Percentiles rank a stretch among this genome's conserved stretches.
Evolutionary conservation across 2,113 vertebrate genomes (phyloP).

Genomic region (Phycodurus eques): DNA sequence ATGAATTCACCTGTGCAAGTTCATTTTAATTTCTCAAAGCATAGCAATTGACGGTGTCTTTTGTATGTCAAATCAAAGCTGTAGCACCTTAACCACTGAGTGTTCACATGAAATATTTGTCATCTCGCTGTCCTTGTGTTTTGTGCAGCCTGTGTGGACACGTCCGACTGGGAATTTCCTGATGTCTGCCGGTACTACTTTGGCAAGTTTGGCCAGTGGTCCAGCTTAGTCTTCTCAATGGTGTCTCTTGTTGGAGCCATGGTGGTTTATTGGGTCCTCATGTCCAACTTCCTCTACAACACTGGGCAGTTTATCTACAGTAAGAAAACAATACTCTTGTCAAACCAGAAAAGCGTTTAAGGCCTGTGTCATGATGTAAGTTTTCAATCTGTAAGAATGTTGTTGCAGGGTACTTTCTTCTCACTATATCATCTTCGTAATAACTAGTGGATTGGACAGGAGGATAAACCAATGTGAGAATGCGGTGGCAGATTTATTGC

Average conservation of each 20-base stretch:
- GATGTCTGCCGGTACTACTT: constrained; percentile 95
- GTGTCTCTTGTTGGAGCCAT: constrained; percentile 92
- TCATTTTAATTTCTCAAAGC: too few species aligned
- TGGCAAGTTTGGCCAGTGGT: constrained; percentile 90
- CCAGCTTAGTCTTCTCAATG: constrained; percentile 90
- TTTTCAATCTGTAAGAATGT: neutral
- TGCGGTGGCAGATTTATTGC: neutral
- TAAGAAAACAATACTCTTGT: constrained; percentile 68
- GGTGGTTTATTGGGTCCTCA: constrained; percentile 99
- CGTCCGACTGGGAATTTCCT: constrained; percentile 91
- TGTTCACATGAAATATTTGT: neutral
- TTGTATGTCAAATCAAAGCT: neutral
- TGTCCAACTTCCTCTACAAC: constrained; percentile 98
- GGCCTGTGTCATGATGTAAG: neutral
- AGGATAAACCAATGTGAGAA: neutral
- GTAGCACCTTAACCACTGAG: neutral
- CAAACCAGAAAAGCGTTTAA: neutral
- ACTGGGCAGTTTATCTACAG: constrained; percentile 93
- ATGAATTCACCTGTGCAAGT: too few species aligned
- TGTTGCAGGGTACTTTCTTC: neutral
- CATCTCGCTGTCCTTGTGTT: neutral
- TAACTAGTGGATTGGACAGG: neutral
- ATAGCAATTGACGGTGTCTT: neutral
- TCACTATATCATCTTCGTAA: neutral
- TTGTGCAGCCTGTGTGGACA: constrained; percentile 78